Conservation (phyloP, 2,113 vertebrate genomes). For the Atlantisia rogersi region DNA sequence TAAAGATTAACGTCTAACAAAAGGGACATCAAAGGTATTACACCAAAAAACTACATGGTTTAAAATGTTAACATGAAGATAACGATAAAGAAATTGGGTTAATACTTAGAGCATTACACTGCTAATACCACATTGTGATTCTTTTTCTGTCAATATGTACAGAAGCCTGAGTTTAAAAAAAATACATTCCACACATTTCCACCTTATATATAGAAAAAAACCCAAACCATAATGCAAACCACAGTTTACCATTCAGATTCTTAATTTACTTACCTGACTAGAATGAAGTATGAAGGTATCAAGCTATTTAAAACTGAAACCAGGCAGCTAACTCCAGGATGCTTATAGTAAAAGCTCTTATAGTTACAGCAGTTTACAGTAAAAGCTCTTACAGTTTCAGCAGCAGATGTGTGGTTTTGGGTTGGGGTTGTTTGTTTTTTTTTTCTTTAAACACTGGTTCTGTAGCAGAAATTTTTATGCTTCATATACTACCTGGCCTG, state of each 20-base stretch:
- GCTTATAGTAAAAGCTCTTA: too few species aligned
- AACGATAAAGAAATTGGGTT: neutral
- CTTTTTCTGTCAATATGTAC: neutral
- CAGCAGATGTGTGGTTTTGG: neutral
- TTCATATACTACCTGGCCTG: neutral
- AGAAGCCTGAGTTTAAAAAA: neutral
- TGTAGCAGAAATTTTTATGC: neutral
- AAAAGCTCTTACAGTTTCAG: neutral
- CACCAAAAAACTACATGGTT: neutral
- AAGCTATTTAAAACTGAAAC: neutral
- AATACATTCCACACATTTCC: neutral
- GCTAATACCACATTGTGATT: neutral
- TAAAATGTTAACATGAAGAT: neutral
- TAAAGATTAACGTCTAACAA: neutral
- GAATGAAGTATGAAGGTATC: neutral
- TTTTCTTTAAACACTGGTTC: neutral
- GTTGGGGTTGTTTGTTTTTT: fast-evolving
- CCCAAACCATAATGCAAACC: neutral
- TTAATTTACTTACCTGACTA: neutral
- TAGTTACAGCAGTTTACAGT: neutral
- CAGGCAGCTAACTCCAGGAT: neutral
- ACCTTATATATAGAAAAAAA: neutral
- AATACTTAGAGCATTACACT: neutral
- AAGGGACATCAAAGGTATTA: neutral
- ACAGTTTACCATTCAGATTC: neutral